These are phyloP conservation scores for Meleagris gallopavo DNA, from an alignment of 2,113 vertebrate genomes.

Conservation along the genomic window DNA sequence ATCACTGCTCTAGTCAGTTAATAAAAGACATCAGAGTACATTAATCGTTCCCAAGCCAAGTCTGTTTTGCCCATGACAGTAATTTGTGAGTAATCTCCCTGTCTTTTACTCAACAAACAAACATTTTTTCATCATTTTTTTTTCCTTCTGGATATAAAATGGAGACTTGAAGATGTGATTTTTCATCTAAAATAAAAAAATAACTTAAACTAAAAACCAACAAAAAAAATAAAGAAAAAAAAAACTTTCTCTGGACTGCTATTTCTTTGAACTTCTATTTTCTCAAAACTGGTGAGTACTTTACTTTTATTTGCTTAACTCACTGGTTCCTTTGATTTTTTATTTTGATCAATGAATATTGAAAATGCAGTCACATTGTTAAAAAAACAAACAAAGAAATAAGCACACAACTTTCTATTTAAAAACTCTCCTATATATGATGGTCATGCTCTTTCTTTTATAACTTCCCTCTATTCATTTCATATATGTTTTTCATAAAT, in stretches of 20 bases:
- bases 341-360: not conserved
- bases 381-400: no score
- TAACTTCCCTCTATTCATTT: not conserved
- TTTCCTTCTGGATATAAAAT: not conserved
- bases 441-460: not conserved
- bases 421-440: not conserved
- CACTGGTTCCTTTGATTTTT: not conserved
- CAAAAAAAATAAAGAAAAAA: not conserved
- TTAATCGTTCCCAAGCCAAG: not conserved
- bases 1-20: not conserved
- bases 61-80: not conserved
- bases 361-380: not conserved
- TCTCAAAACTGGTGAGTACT: not conserved
- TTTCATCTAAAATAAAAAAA: not conserved
- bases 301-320: not conserved
- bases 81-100: not conserved
- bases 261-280: not conserved
- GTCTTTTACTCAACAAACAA: not conserved
- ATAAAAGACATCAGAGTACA: not conserved
- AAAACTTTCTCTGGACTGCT: not conserved
- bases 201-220: not conserved
- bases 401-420: not conserved
- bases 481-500: not conserved
- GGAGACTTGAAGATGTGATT: fast-evolving
- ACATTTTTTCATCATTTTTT: not conserved